Evolutionary conservation across 2,797 vertebrate genomes (phyloP).

Genomic region (Eulemur mongoz): DNA sequence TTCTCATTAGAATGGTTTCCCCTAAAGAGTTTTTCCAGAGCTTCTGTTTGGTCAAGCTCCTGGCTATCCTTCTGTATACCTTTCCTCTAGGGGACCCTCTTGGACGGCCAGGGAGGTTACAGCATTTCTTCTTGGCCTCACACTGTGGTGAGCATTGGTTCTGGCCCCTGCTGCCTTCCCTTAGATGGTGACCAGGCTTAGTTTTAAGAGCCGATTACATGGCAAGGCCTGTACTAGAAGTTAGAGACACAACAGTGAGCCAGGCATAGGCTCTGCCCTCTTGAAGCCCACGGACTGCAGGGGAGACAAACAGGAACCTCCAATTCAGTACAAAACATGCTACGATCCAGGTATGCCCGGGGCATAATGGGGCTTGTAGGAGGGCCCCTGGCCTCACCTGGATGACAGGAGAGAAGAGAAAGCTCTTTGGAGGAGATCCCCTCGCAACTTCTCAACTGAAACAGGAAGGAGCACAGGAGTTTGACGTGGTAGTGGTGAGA

Average conservation of each 20-base stretch:
- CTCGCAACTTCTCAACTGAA: neutral
- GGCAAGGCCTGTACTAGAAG: neutral
- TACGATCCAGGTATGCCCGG: neutral
- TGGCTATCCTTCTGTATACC: neutral
- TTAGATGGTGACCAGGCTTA: neutral
- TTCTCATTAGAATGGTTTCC: neutral
- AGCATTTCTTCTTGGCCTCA: neutral
- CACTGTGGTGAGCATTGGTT: neutral
- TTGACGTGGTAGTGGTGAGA: neutral
- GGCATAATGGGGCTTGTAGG: rapidly evolving
- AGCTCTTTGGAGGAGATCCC: neutral
- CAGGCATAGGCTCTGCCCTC: neutral
- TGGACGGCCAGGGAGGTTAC: neutral
- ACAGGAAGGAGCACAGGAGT: neutral
- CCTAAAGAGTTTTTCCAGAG: neutral
- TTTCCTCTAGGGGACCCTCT: neutral
- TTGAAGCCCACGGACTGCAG: neutral
- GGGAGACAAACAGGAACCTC: neutral
- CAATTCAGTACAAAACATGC: neutral
- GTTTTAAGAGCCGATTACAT: neutral
- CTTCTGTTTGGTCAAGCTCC: neutral
- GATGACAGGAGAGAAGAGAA: neutral
- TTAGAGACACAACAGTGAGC: neutral
- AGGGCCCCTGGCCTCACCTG: neutral
- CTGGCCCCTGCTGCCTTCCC: neutral